A percentile compares a stretch with the other conserved stretches of the same genome.
Evolutionary conservation across 2,888 invertebrate genomes (phyloP).

Genomic region (Icerya purchasi): DNA sequence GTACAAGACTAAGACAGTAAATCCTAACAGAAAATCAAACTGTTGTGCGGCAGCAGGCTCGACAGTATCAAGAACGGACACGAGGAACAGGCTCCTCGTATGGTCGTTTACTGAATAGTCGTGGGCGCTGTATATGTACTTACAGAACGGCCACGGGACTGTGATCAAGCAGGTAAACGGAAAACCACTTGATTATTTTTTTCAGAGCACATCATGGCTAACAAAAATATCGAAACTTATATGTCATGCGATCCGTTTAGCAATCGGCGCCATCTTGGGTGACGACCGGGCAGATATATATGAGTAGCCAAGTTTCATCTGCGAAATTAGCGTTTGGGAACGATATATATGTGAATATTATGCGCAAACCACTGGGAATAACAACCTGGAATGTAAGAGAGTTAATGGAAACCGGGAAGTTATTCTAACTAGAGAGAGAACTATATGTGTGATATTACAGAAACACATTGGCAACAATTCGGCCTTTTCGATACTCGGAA

Average conservation of each 20-base stretch:
- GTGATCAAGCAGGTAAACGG: background rate
- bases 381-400: constrained; percentile 3
- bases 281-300: background rate
- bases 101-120: background rate
- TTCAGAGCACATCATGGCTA: background rate
- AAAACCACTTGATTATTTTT: background rate
- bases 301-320: background rate
- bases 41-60: background rate
- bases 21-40: background rate
- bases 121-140: background rate
- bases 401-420: background rate
- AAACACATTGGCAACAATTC: background rate
- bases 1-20: background rate
- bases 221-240: background rate
- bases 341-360: too few relatives aligned
- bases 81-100: background rate
- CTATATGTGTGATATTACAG: background rate
- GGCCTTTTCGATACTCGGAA: background rate
- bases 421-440: background rate
- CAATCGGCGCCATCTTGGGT: background rate
- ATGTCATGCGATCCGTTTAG: background rate
- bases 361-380: too few relatives aligned
- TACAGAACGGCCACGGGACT: background rate
- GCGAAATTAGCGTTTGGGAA: background rate
- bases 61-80: background rate